Conservation (phyloP, 2,797 vertebrate species). For the Bovichtus diacanthus region DNA sequence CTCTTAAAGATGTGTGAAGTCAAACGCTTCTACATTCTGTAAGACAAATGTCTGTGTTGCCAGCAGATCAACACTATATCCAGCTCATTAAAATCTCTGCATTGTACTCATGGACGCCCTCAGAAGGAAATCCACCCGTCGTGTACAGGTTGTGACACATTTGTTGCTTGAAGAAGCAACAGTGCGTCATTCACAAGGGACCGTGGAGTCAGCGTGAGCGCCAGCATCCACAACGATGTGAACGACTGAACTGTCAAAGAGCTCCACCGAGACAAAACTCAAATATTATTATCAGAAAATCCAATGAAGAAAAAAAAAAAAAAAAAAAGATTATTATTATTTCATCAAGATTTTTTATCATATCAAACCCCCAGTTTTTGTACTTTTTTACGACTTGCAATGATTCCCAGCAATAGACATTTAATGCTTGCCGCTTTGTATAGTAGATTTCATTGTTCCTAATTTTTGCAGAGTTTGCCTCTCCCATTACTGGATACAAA, state of each 20-base stretch:
- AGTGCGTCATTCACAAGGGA: not conserved
- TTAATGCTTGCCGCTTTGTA: slow-evolving; percentile 17
- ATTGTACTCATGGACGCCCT: slow-evolving; percentile 23
- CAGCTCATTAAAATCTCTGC: slow-evolving; percentile 22
- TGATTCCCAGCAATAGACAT: slow-evolving; percentile 3
- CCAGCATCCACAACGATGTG: not conserved
- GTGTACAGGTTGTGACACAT: slow-evolving; percentile 4
- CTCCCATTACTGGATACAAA: slow-evolving; percentile 2
- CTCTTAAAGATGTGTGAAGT: slow-evolving; percentile 13
- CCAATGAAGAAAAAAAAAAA: no score
- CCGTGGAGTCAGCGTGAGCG: not conserved
- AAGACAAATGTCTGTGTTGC: slow-evolving; percentile 21
- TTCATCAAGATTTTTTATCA: slow-evolving; percentile 4
- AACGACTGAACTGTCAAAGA: not conserved
- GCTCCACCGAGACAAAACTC: not conserved
- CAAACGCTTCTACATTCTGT: slow-evolving; percentile 4
- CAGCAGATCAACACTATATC: slow-evolving; percentile 25
- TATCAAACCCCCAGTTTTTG: not conserved
- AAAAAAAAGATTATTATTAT: no score
- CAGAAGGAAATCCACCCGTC: slow-evolving; percentile 36
- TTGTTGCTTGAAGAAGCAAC: slow-evolving; percentile 21
- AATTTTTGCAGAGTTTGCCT: not conserved
- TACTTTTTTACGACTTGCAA: not conserved
- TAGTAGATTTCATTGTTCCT: slow-evolving; percentile 3
- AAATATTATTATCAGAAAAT: slow-evolving; percentile 7